Base-by-base conservation (phyloP, 1,140 invertebrate genomes). In the Globodera rostochiensis region DNA sequence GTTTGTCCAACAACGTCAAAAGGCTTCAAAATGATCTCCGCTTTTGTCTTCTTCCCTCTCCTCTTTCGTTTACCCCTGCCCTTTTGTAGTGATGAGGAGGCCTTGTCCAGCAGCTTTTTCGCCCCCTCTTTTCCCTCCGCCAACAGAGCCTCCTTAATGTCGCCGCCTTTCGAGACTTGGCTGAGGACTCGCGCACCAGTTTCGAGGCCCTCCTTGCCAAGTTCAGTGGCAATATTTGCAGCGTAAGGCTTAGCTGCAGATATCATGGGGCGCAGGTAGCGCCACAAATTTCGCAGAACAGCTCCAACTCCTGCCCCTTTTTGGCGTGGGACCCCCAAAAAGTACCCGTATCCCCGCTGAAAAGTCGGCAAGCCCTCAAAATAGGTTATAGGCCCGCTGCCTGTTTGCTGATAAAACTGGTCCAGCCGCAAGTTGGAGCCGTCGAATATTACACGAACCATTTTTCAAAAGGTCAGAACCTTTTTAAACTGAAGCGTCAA, bases 391-490 rank as follows among this genome's bases (percentile, higher is more conserved):
- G n/a, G 25, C 9, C 73, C 73, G 13, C 45, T 13, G 2, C 73
- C 73, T 25, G 6, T 11, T 47, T 74, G 73, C 80, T 50, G 8
- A 45, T 80, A 80, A 50, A 80, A 0, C 81, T 57, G 1, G 21
- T 77, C 36, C 7, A 80, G 9, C 4, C 47, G 19, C 57, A 73
- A 49, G 6, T 57, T 25, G n/a, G 60, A 21, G 78, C 46, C 57
- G 80, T 80, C 79, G 21, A 80, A 80, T 53, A 80, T 80, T 11
- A 80, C 57, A 36, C 80, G 78, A 7, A 77, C 67, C 79, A 80
- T 80, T 81, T 47, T 67, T 57, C 49, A 21, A 19, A 64, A 64
- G 5, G 57, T 64, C 13, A 64, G 15, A 8, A 64, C 57, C 57
- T 64, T 64, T 64, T 64, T 64, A 64, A 64, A 64, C 57, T 64